phyloP scores from a whole-genome alignment of 1,140 invertebrate genomes.

The Tetramorium alpestre region DNA sequence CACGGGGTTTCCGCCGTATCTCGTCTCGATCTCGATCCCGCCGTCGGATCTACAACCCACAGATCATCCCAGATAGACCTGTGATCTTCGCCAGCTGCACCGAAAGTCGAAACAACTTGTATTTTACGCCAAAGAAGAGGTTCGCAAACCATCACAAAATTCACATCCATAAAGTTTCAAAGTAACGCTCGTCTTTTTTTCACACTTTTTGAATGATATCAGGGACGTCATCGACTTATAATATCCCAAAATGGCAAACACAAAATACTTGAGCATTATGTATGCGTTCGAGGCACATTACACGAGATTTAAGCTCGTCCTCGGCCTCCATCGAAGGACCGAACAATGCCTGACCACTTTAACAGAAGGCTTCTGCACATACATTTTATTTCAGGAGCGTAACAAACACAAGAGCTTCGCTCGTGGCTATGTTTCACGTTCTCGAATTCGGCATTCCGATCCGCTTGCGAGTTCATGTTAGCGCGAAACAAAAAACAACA shows the following conservation, averaged over 20 bases:
- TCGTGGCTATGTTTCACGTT: slow-evolving; percentile 48
- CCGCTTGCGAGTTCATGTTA: neutral
- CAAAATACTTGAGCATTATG: slow-evolving; percentile 33
- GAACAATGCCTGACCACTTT: slow-evolving; percentile 72
- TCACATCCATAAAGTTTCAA: slow-evolving; percentile 10
- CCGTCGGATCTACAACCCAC: slow-evolving; percentile 63
- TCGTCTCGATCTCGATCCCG: slow-evolving; percentile 73
- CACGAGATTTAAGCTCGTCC: slow-evolving; percentile 75
- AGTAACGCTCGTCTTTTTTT: neutral
- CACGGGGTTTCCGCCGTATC: slow-evolving; percentile 75
- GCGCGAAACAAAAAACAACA: slow-evolving; percentile 32
- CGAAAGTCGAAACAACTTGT: slow-evolving; percentile 51
- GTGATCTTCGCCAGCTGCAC: slow-evolving; percentile 66
- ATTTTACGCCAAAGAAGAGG: neutral
- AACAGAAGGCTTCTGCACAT: slow-evolving; percentile 51
- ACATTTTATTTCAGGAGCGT: slow-evolving; percentile 70
- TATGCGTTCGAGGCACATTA: slow-evolving; percentile 66
- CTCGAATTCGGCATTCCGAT: slow-evolving; percentile 66
- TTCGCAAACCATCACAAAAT: slow-evolving; percentile 24
- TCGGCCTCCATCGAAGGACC: slow-evolving; percentile 52
- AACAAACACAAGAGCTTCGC: slow-evolving; percentile 60
- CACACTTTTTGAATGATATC: neutral
- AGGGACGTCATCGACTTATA: neutral
- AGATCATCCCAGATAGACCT: slow-evolving; percentile 74
- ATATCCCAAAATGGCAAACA: slow-evolving; percentile 23